These are phyloP conservation scores for Carlito syrichta DNA, from an alignment of 2,113 vertebrate species.

Conservation along the genomic window DNA sequence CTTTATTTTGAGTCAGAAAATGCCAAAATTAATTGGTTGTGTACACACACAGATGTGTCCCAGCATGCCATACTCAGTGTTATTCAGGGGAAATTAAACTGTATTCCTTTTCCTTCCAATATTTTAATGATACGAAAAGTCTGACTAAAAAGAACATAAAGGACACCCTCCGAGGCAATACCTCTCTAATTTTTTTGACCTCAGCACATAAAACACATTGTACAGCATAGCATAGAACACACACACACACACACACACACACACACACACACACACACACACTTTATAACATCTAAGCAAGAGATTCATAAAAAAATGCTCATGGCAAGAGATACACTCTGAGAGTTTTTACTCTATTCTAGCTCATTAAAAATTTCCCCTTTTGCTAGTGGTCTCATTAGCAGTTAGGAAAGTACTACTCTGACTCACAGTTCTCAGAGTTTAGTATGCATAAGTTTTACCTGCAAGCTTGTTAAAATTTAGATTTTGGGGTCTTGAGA, in stretches of 20 bases:
- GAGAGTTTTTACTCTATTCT: background rate
- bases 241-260: background rate
- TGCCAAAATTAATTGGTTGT: constrained; percentile 18
- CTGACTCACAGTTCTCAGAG: background rate
- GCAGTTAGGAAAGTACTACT: background rate
- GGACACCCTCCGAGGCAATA: background rate
- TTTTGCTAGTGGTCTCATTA: background rate
- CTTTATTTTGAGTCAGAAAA: constrained; percentile 27
- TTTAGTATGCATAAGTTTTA: background rate
- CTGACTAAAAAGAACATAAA: constrained; percentile 21
- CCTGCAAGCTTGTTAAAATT: background rate
- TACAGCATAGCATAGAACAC: background rate
- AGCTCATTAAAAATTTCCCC: background rate
- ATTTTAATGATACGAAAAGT: constrained; percentile 35
- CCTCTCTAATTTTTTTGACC: background rate
- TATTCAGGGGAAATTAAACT: background rate
- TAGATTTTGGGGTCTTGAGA: background rate
- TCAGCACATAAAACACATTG: background rate
- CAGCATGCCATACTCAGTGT: background rate
- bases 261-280: background rate
- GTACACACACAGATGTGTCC: background rate
- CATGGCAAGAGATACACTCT: background rate
- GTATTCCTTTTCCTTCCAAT: background rate
- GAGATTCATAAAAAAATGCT: too few relatives aligned
- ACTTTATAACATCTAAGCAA: background rate